Evolutionary conservation across 2,113 vertebrate genomes (phyloP), one percentile per base, ranked within the genome.

Genomic region (Marmota monax): DNA sequence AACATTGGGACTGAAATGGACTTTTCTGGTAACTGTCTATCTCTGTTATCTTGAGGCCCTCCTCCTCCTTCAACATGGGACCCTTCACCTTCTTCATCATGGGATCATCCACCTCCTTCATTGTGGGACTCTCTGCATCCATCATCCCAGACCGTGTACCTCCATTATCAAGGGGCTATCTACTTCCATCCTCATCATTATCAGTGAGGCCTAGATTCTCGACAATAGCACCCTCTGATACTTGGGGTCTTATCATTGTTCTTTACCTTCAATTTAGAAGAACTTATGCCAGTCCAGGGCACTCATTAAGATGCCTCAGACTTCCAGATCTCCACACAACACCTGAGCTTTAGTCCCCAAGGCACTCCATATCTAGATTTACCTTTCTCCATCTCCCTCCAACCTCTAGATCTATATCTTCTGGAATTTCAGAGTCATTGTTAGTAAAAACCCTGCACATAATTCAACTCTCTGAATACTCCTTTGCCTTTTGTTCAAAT

Each of bases 211-310:
- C 63, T 20, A 7, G n/a, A 20, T 1, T 5, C 16, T 56, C 42
- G 18, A 7, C 29, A 12, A 27, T 9, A 10, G 18, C n/a, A n/a
- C 3, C 12, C 56, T 7, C 13, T 25, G 32, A 27, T 8, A 23
- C 51, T 51, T 34, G 14, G 14, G 10, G 4, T 39, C 32, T 56
- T 39, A 2, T 1, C 18, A 2, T 5, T 7, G 7, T 3, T 3
- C 5, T 10, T 23, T 34, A 18, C 29, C 53, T 48, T 73, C 17
- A 73, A 20, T 20, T 82, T 27, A 13, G 4, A 29, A 2, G 13
- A 88, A 27, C 23, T 56, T 42, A 63, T 48, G 9, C 27, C 22
- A 45, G 4, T 18, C 74, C 48, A 48, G 2, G 20, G 1, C 14
- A 56, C 13, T 37, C 7, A n/a, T 56, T 12, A 32, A 18, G 23